phyloP scores from a whole-genome alignment of 1,140 invertebrate species.

The Saccostrea glomerata region DNA sequence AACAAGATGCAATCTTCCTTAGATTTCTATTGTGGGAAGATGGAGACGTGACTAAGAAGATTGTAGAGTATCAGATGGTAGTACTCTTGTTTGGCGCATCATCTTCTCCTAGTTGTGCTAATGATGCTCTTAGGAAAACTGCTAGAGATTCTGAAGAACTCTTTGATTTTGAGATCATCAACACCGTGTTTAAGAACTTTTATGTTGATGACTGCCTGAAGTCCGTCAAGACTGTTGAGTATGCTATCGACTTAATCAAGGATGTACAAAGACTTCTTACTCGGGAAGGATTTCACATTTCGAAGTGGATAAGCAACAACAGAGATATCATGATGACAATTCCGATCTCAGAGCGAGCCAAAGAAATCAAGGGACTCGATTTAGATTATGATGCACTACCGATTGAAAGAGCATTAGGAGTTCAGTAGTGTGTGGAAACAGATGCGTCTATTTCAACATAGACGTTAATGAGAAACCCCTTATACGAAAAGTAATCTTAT shows the following conservation, averaged over 20 bases:
- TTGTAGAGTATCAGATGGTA: not conserved
- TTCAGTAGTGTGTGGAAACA: conserved; percentile 17
- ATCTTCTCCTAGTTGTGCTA: conserved; percentile 26
- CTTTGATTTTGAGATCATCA: conserved; percentile 40
- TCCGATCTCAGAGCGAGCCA: conserved; percentile 40
- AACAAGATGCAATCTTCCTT: no score
- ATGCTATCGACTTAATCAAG: conserved; percentile 44
- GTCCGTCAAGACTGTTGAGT: conserved; percentile 37
- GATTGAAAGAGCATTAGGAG: conserved; percentile 57
- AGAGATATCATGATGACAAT: conserved; percentile 53
- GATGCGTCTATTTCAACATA: conserved; percentile 51
- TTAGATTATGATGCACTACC: conserved; percentile 52
- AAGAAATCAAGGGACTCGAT: conserved; percentile 53
- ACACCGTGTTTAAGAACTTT: conserved; percentile 59
- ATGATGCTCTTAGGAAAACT: conserved; percentile 23
- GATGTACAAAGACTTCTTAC: not conserved
- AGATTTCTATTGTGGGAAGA: not conserved
- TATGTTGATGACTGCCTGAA: conserved; percentile 68
- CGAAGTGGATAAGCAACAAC: conserved; percentile 56
- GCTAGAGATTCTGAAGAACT: conserved; percentile 44
- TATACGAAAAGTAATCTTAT: conserved; percentile 52
- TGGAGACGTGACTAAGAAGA: not conserved
- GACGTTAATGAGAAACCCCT: not conserved
- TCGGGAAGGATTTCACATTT: conserved; percentile 48
- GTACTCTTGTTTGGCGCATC: not conserved